These are phyloP conservation scores for Pristionchus japonicus DNA, from an alignment of 2,888 invertebrate species.

Conservation along the genomic window DNA sequence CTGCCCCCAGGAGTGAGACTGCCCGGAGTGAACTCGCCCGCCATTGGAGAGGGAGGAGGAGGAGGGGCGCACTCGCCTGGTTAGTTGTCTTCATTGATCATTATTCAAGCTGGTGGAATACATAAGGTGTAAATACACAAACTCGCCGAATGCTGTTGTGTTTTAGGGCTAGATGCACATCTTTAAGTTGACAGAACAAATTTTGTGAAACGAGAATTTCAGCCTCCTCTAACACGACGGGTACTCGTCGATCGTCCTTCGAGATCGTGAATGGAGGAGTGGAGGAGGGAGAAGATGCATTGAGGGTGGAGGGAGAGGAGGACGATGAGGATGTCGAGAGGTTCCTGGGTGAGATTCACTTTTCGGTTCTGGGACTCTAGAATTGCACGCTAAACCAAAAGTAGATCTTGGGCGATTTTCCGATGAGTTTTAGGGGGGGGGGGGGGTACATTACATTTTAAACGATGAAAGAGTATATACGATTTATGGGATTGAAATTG, in stretches of 20 bases:
- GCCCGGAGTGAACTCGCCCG: constrained; percentile 33
- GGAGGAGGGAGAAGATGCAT: constrained; percentile 35
- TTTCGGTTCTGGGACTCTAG: background rate
- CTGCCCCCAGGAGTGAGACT: constrained; percentile 56
- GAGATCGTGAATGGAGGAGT: constrained; percentile 52
- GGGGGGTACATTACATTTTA: too few species aligned
- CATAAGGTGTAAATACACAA: too few species aligned
- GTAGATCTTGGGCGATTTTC: too few species aligned
- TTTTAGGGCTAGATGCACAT: too few species aligned
- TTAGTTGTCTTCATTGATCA: too few species aligned
- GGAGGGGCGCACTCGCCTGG: constrained; percentile 38
- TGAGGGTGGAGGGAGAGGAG: constrained; percentile 48
- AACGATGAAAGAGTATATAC: too few species aligned
- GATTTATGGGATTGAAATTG: too few species aligned
- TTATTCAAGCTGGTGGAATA: too few species aligned
- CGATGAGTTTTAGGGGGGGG: too few species aligned
- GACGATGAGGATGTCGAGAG: constrained; percentile 56
- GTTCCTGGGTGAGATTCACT: constrained; percentile 49
- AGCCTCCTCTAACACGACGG: constrained; percentile 16
- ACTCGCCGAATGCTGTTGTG: too few species aligned
- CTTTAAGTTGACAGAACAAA: too few species aligned
- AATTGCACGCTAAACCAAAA: too few species aligned
- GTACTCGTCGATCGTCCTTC: constrained; percentile 51
- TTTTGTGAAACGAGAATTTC: background rate
- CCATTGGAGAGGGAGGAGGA: background rate